Conservation (phyloP, 1,140 invertebrate genomes). For the Metopolophium dirhodum region DNA sequence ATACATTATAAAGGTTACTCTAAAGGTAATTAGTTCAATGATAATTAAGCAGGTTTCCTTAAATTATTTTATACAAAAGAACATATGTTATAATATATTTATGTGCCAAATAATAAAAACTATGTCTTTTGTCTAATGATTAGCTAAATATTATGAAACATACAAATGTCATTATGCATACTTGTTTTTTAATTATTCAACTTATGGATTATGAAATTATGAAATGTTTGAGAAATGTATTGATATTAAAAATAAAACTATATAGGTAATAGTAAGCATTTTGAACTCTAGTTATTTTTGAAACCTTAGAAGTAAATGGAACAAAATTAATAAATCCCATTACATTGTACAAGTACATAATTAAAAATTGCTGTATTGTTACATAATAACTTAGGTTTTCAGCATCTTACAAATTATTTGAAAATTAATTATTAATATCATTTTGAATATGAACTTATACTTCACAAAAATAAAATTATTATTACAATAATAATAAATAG, state of each 20-base stretch:
- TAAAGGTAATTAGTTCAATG: background rate
- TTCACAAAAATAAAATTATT: too few species aligned
- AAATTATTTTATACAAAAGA: background rate
- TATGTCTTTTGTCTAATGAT: slow-evolving; percentile 5
- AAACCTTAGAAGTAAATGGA: background rate
- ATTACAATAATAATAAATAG: too few species aligned
- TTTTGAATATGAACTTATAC: too few species aligned
- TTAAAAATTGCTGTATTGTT: too few species aligned
- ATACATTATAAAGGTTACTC: background rate
- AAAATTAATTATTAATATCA: too few species aligned
- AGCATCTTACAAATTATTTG: too few species aligned
- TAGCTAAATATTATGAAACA: background rate
- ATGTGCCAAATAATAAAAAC: background rate
- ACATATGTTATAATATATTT: slow-evolving; percentile 39
- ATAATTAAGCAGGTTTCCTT: slow-evolving; percentile 44
- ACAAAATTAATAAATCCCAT: background rate
- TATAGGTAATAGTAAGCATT: background rate
- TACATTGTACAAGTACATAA: too few species aligned
- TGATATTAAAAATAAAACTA: background rate
- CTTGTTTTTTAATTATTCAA: background rate
- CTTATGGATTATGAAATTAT: background rate
- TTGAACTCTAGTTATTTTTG: background rate
- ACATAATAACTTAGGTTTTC: too few species aligned
- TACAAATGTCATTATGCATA: background rate
- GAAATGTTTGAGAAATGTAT: background rate